phyloP scores from a whole-genome alignment of 2,797 vertebrate genomes.

The Threskiornis aethiopicus region DNA sequence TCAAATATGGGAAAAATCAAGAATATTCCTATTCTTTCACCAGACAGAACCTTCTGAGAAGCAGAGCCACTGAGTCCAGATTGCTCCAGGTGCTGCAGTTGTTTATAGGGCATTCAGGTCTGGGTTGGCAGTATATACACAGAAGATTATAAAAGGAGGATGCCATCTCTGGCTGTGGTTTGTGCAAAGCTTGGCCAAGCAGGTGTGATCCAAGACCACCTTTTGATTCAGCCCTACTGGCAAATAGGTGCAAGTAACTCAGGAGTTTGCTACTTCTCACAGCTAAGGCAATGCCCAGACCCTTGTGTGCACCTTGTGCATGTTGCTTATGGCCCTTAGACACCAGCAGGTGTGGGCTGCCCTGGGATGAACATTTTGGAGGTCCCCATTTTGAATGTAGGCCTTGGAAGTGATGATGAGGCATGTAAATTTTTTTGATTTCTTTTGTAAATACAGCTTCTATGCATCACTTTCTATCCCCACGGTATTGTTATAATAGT shows the following conservation, averaged over 20 bases:
- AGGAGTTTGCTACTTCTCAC: neutral
- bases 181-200: neutral
- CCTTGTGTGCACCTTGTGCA: rapidly evolving
- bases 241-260: neutral
- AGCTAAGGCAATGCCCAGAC: neutral
- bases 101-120: neutral
- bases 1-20: neutral
- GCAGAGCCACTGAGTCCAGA: neutral
- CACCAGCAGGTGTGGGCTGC: neutral
- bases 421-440: neutral
- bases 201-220: neutral
- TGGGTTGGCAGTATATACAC: neutral
- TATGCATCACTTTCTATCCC: neutral
- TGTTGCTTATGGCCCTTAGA: neutral
- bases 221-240: neutral
- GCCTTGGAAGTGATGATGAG: neutral
- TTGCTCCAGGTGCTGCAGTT: neutral
- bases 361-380: neutral
- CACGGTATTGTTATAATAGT: rapidly evolving
- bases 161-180: neutral
- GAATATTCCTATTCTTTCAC: neutral
- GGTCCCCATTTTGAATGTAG: neutral
- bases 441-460: neutral
- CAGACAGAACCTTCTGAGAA: neutral
- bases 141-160: neutral